Evolutionary conservation across 2,113 vertebrate genomes (phyloP).

Genomic region (Pogonocichla stellata): DNA sequence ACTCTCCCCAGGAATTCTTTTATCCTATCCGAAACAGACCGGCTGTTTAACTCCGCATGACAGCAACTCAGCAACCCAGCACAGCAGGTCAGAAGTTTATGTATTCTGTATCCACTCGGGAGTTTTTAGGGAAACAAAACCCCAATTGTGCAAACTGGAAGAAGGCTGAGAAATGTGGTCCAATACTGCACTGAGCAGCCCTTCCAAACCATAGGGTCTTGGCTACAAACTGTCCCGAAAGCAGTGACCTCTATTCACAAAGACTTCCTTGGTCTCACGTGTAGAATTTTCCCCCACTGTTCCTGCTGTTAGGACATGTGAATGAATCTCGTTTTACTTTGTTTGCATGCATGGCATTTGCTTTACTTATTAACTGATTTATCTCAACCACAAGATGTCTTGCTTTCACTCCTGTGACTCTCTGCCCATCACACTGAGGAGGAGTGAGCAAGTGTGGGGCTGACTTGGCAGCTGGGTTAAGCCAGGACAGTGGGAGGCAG

Average conservation of each 20-base stretch:
- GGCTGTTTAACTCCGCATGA: neutral
- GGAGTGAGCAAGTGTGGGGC: neutral
- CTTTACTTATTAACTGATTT: neutral
- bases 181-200: neutral
- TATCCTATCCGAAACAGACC: neutral
- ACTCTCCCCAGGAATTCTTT: neutral
- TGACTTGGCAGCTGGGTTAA: neutral
- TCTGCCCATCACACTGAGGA: neutral
- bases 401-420: neutral
- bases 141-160: neutral
- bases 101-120: neutral
- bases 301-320: neutral
- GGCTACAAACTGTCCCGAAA: neutral
- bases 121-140: neutral
- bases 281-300: neutral
- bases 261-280: rapidly evolving
- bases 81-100: neutral
- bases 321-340: neutral
- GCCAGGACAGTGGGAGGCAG: neutral
- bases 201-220: neutral
- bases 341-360: neutral
- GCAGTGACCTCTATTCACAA: neutral
- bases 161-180: neutral
- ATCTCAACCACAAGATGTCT: neutral
- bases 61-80: neutral